Evolutionary conservation across 2,797 vertebrate genomes (phyloP).

Genomic region (Prunella strophiata): DNA sequence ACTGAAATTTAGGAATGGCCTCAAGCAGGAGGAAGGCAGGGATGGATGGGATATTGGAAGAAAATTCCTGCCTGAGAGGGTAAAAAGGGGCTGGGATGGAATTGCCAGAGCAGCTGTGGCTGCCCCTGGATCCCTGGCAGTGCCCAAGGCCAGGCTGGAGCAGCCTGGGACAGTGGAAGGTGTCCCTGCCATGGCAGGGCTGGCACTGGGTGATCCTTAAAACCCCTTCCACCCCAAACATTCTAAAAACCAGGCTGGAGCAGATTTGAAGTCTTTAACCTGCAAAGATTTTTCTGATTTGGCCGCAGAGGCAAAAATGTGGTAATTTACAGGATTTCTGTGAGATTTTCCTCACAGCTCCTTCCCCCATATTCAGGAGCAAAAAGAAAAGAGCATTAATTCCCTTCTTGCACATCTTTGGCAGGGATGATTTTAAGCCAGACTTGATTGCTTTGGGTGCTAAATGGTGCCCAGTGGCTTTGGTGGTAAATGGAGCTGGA

Average conservation of each 20-base stretch:
- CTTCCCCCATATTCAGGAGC: no score
- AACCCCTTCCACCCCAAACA: neutral
- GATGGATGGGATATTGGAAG: neutral
- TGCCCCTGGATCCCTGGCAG: neutral
- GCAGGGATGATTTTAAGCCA: neutral
- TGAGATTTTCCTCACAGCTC: neutral
- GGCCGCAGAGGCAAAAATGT: neutral
- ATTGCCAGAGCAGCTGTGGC: neutral
- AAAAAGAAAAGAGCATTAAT: neutral
- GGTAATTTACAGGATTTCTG: neutral
- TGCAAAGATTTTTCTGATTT: neutral
- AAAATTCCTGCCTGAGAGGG: neutral
- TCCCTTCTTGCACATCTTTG: neutral
- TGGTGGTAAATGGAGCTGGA: neutral
- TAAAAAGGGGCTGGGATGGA: accelerated
- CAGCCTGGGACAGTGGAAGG: neutral
- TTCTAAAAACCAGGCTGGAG: neutral
- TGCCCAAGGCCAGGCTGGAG: neutral
- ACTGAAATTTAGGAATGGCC: neutral
- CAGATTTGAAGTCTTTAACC: neutral
- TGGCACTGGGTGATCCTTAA: accelerated
- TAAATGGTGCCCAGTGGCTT: neutral
- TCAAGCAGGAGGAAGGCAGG: neutral
- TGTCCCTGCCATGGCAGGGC: neutral
- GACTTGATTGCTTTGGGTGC: neutral